Evolutionary conservation across 2,113 vertebrate species (phyloP).

Genomic region (Poeciliopsis occidentalis): DNA sequence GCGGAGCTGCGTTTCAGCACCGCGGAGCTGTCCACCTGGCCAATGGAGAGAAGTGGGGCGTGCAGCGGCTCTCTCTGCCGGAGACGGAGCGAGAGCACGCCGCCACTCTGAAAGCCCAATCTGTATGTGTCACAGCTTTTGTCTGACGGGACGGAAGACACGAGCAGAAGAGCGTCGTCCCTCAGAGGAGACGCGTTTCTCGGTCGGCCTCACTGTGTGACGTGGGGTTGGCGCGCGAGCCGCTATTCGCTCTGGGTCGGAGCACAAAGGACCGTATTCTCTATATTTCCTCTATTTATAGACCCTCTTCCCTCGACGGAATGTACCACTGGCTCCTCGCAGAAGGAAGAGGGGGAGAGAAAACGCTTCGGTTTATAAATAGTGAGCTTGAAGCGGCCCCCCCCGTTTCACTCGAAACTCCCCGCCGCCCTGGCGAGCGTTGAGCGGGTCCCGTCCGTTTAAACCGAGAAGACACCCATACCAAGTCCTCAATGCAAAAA

Average conservation of each 20-base stretch:
- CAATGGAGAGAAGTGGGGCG: not conserved
- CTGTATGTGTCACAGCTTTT: not conserved
- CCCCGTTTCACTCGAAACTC: constrained; percentile 45
- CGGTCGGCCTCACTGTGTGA: constrained; percentile 12
- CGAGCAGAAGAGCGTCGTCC: not conserved
- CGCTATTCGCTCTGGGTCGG: constrained; percentile 59
- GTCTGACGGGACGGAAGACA: not conserved
- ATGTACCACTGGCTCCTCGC: constrained; percentile 84
- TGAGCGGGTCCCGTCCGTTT: constrained; percentile 93
- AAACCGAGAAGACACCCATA: constrained; percentile 98
- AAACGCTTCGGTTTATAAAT: constrained; percentile 47
- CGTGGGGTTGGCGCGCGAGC: constrained; percentile 12
- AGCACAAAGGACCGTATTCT: constrained; percentile 81
- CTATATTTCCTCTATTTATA: constrained; percentile 84
- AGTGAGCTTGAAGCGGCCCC: constrained; percentile 46
- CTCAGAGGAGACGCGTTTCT: not conserved
- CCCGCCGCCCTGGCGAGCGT: constrained; percentile 70
- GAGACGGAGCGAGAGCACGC: constrained; percentile 10
- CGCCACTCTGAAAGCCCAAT: not conserved
- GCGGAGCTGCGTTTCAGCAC: constrained; percentile 55
- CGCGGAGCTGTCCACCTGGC: constrained; percentile 67
- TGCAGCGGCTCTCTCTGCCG: not conserved
- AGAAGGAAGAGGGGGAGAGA: constrained; percentile 59
- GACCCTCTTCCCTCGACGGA: constrained; percentile 78
- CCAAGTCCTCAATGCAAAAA: constrained; percentile 92